phyloP scores from a whole-genome alignment of 2,797 vertebrate species.

The Aratinga solstitialis region DNA sequence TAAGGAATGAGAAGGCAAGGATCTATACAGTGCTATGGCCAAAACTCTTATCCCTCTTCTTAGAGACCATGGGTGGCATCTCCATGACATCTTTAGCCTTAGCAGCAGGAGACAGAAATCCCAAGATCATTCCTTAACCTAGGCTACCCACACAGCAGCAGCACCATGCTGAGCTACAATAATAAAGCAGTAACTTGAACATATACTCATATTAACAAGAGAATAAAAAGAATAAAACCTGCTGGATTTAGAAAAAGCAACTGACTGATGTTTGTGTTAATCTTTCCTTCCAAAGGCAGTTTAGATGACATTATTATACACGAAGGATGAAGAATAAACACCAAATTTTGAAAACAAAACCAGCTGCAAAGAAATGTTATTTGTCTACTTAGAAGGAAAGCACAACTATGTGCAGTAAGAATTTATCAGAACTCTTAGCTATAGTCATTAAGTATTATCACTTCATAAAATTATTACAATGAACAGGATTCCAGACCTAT shows the following conservation, averaged over 20 bases:
- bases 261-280: conserved; percentile 39
- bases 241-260: conserved; percentile 49
- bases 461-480: not conserved
- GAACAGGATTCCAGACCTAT: not conserved
- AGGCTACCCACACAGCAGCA: conserved; percentile 53
- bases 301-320: conserved; percentile 37
- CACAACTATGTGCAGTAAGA: not conserved
- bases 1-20: not conserved
- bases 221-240: conserved; percentile 66
- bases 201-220: conserved; percentile 68
- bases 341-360: not conserved
- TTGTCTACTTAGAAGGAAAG: not conserved
- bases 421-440: not conserved
- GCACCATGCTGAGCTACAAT: conserved; percentile 65
- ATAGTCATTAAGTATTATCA: not conserved
- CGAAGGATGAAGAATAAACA: not conserved
- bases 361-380: not conserved
- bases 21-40: not conserved
- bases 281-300: conserved; percentile 39
- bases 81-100: conserved; percentile 66
- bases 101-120: conserved; percentile 70
- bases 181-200: conserved; percentile 67
- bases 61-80: conserved; percentile 55
- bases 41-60: conserved; percentile 53
- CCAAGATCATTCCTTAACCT: conserved; percentile 43